Evolutionary conservation across 2,888 invertebrate species (phyloP).

Genomic region (Tryphoninae sp.): DNA sequence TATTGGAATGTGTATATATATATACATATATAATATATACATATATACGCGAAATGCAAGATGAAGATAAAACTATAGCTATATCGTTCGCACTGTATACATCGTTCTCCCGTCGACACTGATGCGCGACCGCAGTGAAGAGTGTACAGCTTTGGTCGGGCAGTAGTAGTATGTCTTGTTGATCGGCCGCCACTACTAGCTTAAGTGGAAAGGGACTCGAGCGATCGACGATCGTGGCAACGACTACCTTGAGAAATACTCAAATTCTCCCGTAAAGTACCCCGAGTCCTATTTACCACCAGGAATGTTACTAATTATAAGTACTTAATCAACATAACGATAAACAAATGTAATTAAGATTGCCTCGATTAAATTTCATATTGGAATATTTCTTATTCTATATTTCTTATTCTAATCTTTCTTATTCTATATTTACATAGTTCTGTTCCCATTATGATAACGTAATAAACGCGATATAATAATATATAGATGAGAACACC

Average conservation of each 20-base stretch:
- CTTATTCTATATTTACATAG: no score
- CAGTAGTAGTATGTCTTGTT: constrained; percentile 44
- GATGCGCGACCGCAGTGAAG: constrained; percentile 45
- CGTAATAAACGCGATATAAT: not conserved
- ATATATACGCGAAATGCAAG: not conserved
- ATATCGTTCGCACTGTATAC: not conserved
- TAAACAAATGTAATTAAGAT: not conserved
- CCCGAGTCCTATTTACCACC: not conserved
- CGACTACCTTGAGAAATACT: not conserved
- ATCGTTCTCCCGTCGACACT: constrained; percentile 37
- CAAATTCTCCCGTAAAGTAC: not conserved
- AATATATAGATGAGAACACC: constrained; percentile 5
- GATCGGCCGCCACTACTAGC: constrained; percentile 25
- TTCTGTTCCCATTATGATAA: no score
- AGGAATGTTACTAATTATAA: not conserved
- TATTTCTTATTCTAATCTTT: no score
- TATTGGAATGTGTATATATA: constrained; percentile 13
- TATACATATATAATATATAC: constrained; percentile 1
- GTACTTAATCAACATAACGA: not conserved
- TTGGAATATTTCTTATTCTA: no score
- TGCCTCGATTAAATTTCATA: no score
- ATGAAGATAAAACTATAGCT: not conserved
- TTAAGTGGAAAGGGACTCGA: constrained; percentile 1
- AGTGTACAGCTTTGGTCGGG: constrained; percentile 41
- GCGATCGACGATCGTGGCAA: constrained; percentile 6